Conservation (phyloP, 2,113 vertebrate species). For the Eurypyga helias region DNA sequence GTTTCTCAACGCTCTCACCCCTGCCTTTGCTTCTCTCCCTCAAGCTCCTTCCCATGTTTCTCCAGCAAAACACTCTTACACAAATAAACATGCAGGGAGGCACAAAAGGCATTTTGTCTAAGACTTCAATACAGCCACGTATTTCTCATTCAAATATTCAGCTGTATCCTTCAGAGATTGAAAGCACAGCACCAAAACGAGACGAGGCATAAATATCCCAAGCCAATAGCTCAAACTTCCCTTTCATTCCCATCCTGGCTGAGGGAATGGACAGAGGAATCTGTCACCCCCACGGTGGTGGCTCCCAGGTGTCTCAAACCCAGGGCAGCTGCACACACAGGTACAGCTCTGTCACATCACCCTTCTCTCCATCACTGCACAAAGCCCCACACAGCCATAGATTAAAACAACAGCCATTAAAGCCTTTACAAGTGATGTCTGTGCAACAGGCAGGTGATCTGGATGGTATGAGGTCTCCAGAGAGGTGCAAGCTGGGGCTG, state of each 20-base stretch:
- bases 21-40: conserved; percentile 11
- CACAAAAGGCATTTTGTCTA: conserved; percentile 52
- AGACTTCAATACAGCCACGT: not conserved
- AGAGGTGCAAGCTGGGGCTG: not conserved
- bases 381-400: not conserved
- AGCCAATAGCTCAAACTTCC: not conserved
- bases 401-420: not conserved
- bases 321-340: not conserved
- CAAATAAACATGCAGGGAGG: conserved; percentile 56
- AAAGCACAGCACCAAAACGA: not conserved
- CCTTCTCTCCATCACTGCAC: not conserved
- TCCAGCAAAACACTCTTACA: conserved; percentile 18
- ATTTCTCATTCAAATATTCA: conserved; percentile 45
- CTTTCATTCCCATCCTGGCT: not conserved
- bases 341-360: not conserved
- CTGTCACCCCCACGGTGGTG: accelerated
- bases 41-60: conserved; percentile 3
- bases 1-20: not conserved
- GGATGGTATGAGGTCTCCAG: not conserved
- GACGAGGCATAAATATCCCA: not conserved
- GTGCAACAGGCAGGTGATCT: not conserved
- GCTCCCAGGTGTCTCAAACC: not conserved
- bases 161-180: conserved; percentile 27
- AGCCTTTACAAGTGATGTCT: not conserved
- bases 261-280: not conserved